Evolutionary conservation across 2,113 vertebrate genomes (phyloP).

Genomic region (Cephalopterus ornatus): DNA sequence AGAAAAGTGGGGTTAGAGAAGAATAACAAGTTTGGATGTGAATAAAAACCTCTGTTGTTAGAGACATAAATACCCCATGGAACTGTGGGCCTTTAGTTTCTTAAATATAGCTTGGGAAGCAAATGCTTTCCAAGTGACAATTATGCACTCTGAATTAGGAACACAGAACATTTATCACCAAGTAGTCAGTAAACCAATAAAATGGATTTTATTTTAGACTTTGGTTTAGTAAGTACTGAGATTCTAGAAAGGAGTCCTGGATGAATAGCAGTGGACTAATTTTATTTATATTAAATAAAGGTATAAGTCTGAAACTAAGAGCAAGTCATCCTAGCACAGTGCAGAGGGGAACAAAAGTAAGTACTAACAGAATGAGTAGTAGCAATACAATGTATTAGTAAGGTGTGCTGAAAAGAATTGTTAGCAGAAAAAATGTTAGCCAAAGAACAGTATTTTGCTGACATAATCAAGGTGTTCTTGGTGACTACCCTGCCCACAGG

Average conservation of each 20-base stretch:
- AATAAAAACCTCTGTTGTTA: not conserved
- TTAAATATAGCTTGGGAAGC: not conserved
- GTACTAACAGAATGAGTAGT: not conserved
- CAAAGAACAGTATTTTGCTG: not conserved
- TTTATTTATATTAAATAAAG: not conserved
- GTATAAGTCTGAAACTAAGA: not conserved
- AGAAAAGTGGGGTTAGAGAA: not conserved
- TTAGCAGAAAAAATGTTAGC: not conserved
- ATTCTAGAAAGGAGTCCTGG: not conserved
- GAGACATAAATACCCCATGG: not conserved
- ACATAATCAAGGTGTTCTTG: not conserved
- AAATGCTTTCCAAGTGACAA: not conserved
- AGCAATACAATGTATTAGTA: not conserved
- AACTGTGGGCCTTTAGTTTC: not conserved
- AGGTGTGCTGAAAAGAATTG: not conserved
- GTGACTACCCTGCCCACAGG: not conserved
- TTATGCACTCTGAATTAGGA: not conserved
- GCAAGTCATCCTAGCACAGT: not conserved
- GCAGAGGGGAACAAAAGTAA: not conserved
- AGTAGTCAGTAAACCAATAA: not conserved
- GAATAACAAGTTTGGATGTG: not conserved
- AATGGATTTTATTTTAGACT: not conserved
- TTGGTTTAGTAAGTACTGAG: not conserved
- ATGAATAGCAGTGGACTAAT: not conserved
- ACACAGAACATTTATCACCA: not conserved